A percentile compares a stretch with the other conserved stretches of the same genome.
Conservation (phyloP, 2,113 vertebrate species). For the Nettapus auritus region DNA sequence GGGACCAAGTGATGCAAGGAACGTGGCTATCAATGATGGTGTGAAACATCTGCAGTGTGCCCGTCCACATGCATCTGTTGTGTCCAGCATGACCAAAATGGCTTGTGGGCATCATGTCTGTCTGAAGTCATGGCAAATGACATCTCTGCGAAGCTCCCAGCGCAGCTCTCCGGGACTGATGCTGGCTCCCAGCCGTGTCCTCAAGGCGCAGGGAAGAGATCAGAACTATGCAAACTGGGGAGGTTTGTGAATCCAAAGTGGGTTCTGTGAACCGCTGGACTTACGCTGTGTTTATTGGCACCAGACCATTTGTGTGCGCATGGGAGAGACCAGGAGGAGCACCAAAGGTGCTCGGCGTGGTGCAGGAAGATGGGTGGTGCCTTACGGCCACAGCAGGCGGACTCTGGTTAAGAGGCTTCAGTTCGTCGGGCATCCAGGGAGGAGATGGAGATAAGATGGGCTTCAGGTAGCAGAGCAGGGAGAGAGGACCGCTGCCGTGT, state of each 20-base stretch:
- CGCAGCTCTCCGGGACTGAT: background rate
- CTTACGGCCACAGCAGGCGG: background rate
- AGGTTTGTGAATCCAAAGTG: background rate
- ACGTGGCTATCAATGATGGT: background rate
- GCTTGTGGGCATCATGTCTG: fast-evolving
- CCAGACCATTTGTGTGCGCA: background rate
- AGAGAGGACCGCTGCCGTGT: background rate
- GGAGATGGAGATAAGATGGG: background rate
- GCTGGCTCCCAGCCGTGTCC: background rate
- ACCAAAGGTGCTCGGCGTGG: background rate
- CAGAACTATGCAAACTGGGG: fast-evolving
- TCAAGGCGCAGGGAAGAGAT: fast-evolving
- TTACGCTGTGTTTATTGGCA: background rate
- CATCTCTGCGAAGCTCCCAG: background rate
- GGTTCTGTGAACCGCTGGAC: background rate
- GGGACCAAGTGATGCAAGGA: background rate
- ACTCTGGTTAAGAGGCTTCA: background rate
- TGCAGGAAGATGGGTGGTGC: background rate
- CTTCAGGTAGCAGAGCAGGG: background rate
- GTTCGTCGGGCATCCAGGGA: background rate
- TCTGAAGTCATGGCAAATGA: background rate
- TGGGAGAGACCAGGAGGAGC: background rate
- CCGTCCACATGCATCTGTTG: fast-evolving
- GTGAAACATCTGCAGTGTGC: fast-evolving
- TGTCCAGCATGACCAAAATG: too few relatives aligned